Percentiles rank a stretch among this genome's conserved stretches.
Evolutionary conservation across 2,113 vertebrate species (phyloP).

Genomic region (Mus pahari): DNA sequence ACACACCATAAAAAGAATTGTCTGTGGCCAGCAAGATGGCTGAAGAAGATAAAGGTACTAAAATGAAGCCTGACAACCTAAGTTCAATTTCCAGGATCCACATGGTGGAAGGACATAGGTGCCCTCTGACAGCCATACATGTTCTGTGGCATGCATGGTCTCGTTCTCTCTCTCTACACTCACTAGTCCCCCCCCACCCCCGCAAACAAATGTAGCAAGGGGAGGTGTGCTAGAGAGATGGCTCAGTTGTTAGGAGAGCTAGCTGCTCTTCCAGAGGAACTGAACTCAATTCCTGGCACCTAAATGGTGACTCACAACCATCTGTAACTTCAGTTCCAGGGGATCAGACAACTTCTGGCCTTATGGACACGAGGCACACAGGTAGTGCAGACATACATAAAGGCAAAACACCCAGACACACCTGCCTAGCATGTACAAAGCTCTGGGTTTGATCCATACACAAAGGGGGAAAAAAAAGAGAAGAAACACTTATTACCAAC

Average conservation of each 20-base stretch:
- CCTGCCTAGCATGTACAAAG: neutral
- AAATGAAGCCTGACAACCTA: neutral
- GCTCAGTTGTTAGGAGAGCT: neutral
- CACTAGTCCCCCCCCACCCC: too few species aligned
- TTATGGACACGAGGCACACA: neutral
- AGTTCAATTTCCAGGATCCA: neutral
- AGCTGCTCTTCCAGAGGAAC: neutral
- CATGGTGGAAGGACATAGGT: neutral
- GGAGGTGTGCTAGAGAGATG: neutral
- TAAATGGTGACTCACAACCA: neutral
- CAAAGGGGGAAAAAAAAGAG: neutral
- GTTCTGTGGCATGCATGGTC: neutral
- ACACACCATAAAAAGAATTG: neutral
- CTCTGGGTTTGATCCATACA: neutral
- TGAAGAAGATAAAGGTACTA: neutral
- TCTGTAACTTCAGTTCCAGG: neutral
- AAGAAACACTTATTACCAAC: neutral
- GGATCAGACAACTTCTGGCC: neutral
- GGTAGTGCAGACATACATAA: neutral
- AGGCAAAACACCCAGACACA: neutral
- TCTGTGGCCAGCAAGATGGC: neutral
- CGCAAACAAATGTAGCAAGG: neutral
- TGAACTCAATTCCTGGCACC: neutral
- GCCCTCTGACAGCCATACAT: neutral
- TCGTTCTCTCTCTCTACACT: neutral